Conservation (phyloP, 1,140 invertebrate species). For the Cardiocondyla obscurior region DNA sequence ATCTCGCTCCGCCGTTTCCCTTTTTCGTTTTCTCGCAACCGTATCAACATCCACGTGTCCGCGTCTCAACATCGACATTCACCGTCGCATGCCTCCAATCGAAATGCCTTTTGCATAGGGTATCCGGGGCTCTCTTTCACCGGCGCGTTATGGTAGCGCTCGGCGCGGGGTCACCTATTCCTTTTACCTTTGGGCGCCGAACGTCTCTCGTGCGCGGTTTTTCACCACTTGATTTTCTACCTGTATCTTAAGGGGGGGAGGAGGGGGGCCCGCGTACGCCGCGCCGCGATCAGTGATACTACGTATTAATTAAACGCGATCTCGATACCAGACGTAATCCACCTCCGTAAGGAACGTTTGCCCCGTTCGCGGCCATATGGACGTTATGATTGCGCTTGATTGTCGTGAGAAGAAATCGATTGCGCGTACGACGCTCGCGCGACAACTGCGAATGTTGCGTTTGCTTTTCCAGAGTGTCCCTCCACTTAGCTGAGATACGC, state of each 20-base stretch:
- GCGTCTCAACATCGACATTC: slow-evolving; percentile 67
- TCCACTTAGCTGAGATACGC: too few species aligned
- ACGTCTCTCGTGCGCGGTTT: neutral
- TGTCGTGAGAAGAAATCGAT: slow-evolving; percentile 41
- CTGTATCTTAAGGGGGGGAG: too few species aligned
- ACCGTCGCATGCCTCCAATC: slow-evolving; percentile 53
- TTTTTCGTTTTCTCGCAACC: slow-evolving; percentile 42
- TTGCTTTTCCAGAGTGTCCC: slow-evolving; percentile 29
- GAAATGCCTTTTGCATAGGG: slow-evolving; percentile 36
- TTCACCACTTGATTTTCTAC: slow-evolving; percentile 31
- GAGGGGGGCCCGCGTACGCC: too few species aligned
- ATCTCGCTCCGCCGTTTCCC: neutral
- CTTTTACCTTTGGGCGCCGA: neutral
- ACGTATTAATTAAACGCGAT: too few species aligned
- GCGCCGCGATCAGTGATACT: slow-evolving; percentile 58
- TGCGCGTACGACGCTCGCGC: slow-evolving; percentile 17
- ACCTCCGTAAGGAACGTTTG: slow-evolving; percentile 40
- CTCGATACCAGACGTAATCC: too few species aligned
- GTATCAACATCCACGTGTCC: slow-evolving; percentile 65
- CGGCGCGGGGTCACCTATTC: slow-evolving; percentile 34
- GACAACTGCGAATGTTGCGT: slow-evolving; percentile 3
- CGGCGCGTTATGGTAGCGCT: neutral
- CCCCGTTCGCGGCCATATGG: slow-evolving; percentile 56
- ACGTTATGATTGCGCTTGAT: slow-evolving; percentile 59
- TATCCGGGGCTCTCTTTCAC: neutral